These are phyloP conservation scores for Neodiprion lecontei DNA, from an alignment of 1,140 invertebrate genomes.

Conservation along the genomic window DNA sequence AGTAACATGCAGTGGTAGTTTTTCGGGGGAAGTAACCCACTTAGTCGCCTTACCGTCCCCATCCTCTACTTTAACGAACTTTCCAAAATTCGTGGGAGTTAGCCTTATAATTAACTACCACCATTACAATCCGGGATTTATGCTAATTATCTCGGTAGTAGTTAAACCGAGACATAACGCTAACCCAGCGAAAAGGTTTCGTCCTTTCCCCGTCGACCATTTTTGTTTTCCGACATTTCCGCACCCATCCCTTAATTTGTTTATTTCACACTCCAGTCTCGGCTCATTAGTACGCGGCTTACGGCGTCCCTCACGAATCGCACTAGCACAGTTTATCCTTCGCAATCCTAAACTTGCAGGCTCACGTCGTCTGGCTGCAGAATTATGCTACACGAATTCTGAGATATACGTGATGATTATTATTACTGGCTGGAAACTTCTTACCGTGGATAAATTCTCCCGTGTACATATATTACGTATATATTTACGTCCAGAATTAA, in stretches of 20 bases:
- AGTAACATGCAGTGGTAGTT: no score
- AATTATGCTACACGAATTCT: no score
- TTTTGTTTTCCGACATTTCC: background rate
- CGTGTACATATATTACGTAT: no score
- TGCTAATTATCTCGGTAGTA: background rate
- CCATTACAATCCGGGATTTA: background rate
- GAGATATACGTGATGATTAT: no score
- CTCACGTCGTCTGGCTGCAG: no score
- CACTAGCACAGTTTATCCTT: background rate
- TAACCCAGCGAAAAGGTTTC: background rate
- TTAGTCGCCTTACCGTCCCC: no score
- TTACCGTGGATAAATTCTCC: no score
- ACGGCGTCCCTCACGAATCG: background rate
- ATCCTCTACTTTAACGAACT: background rate
- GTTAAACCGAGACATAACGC: background rate
- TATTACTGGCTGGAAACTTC: no score
- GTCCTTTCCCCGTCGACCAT: background rate
- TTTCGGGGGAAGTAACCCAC: no score
- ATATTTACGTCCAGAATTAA: no score
- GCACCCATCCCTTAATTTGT: background rate
- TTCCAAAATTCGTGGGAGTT: background rate
- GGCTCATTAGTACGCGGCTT: background rate
- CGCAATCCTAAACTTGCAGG: background rate
- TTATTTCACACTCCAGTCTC: background rate
- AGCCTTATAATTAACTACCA: background rate